Percentiles rank a stretch among this genome's conserved stretches.
These are phyloP conservation scores for Osmerus eperlanus DNA, from an alignment of 2,113 vertebrate species.

Conservation along the genomic window DNA sequence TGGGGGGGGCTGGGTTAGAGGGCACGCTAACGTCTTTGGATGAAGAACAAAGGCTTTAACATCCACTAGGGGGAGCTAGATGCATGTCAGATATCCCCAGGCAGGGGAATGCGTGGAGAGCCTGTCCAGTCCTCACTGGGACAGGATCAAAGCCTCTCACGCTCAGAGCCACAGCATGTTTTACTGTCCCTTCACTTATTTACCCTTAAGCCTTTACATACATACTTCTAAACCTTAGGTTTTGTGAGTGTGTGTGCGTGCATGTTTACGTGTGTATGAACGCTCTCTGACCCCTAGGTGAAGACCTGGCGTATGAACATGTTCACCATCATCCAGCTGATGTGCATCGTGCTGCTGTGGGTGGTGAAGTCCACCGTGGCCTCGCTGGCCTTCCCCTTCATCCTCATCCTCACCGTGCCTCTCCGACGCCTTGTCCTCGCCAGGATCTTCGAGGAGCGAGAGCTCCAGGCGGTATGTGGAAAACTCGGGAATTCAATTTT, in stretches of 20 bases:
- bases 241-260: background rate
- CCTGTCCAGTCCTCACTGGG: too few relatives aligned
- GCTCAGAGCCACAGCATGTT: too few relatives aligned
- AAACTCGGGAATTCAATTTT: background rate
- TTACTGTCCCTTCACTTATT: background rate
- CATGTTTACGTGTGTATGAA: background rate
- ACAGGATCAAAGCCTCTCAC: too few relatives aligned
- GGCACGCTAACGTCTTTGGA: too few relatives aligned
- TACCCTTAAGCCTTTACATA: background rate
- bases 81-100: too few relatives aligned
- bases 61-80: too few relatives aligned
- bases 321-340: conserved; percentile 92
- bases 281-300: conserved; percentile 73
- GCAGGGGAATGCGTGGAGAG: too few relatives aligned
- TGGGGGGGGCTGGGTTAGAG: too few relatives aligned
- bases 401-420: conserved; percentile 97
- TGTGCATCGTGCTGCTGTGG: conserved; percentile 91
- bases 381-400: conserved; percentile 93
- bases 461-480: conserved; percentile 88
- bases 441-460: conserved; percentile 89
- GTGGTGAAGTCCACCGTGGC: conserved; percentile 91
- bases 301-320: conserved; percentile 98
- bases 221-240: background rate
- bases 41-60: background rate
- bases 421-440: conserved; percentile 88